These are phyloP conservation scores for Champsocephalus gunnari DNA, from an alignment of 2,797 vertebrate genomes.

Conservation along the genomic window DNA sequence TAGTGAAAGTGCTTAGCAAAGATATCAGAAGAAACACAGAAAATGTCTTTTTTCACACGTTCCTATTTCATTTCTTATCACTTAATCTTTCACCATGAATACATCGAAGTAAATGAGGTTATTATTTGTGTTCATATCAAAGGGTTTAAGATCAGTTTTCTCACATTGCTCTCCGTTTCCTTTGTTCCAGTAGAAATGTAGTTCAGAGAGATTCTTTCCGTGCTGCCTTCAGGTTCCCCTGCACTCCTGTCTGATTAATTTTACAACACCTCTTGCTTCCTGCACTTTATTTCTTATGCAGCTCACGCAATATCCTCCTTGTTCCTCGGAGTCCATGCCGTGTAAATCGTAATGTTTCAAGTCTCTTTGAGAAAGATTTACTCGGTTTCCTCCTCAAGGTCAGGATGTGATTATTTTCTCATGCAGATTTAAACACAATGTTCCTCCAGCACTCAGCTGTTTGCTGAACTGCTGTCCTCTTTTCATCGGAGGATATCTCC, in stretches of 20 bases:
- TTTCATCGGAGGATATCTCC: too few relatives aligned
- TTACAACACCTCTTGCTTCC: constrained; percentile 20
- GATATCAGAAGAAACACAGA: not conserved
- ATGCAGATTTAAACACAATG: too few relatives aligned
- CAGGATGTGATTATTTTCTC: too few relatives aligned
- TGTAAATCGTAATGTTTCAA: not conserved
- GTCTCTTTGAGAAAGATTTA: not conserved
- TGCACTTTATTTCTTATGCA: not conserved
- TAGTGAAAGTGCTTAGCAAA: not conserved
- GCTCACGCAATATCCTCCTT: not conserved
- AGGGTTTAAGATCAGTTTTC: not conserved
- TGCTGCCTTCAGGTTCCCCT: constrained; percentile 36
- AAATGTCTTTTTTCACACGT: too few relatives aligned
- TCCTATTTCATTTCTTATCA: too few relatives aligned
- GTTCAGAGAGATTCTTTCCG: not conserved
- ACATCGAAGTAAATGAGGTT: not conserved
- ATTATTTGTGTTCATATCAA: not conserved
- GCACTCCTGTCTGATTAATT: constrained; percentile 42
- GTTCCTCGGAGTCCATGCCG: accelerated
- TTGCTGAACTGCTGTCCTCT: too few relatives aligned
- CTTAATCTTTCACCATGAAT: not conserved
- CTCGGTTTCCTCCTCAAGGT: too few relatives aligned
- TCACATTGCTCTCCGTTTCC: not conserved
- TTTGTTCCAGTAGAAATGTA: not conserved
- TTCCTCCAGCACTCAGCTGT: too few relatives aligned